These are phyloP conservation scores for Lithodes maja DNA, from an alignment of 2,888 invertebrate genomes.

Conservation along the genomic window DNA sequence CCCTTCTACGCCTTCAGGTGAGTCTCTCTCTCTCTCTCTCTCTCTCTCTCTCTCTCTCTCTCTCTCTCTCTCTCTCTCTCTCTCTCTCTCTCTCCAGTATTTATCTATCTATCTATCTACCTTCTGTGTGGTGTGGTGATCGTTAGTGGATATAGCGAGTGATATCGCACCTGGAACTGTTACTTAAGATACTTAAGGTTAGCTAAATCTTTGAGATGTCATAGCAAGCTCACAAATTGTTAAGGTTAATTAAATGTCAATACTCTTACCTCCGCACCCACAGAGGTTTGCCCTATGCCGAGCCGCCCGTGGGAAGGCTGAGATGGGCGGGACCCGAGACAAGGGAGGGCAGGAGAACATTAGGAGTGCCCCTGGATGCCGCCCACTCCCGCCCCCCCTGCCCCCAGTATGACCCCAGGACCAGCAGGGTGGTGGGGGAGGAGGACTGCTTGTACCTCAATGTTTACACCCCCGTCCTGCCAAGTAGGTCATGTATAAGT, in stretches of 20 bases:
- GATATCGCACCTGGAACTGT: too few species aligned
- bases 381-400: conserved; percentile 46
- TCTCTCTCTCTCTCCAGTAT: not conserved
- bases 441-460: conserved; percentile 71
- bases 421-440: conserved; percentile 58
- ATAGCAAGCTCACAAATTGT: too few species aligned
- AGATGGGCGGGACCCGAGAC: conserved; percentile 12
- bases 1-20: conserved; percentile 12
- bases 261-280: not conserved
- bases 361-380: conserved; percentile 27
- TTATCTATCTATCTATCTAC: too few species aligned
- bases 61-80: not conserved
- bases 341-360: conserved; percentile 10
- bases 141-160: too few species aligned
- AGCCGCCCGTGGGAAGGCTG: conserved; percentile 35
- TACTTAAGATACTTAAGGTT: too few species aligned
- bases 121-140: too few species aligned
- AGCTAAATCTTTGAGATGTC: too few species aligned
- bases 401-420: conserved; percentile 63
- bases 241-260: not conserved
- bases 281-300: conserved; percentile 51
- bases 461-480: conserved; percentile 62
- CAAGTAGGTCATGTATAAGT: not conserved
- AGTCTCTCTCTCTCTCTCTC: not conserved
- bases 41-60: not conserved